Base-by-base conservation (phyloP, 2,888 invertebrate species). In the Zelleria hepariella region DNA sequence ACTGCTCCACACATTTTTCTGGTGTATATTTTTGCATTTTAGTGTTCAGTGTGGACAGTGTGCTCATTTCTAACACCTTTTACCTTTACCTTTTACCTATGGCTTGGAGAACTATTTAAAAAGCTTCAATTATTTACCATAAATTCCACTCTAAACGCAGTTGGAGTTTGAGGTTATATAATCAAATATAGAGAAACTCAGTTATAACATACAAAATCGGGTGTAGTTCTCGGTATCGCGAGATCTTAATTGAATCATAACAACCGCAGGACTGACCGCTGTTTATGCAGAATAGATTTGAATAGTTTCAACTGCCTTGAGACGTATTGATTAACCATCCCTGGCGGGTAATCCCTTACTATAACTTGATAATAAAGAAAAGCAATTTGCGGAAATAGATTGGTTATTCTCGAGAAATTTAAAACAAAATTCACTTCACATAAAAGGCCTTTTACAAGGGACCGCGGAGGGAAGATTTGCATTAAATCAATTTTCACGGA, bases 191-290 rank as follows among this genome's bases (percentile, higher is more conserved):
- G 8, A 52, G 24, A 42, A 42, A 42, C 52, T 52, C 23, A 53
- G 49, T 49, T 49, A 49, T 10, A 24, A 25, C 7, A 25, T 23
- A 63, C 59, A 66, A 66, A 70, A 77, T 71, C 78, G 82, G 80
- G 79, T 82, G 78, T 78, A 71, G 68, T 47, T 75, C 74, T 75
- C 68, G 67, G 75, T 78, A 80, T 78, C 74, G 70, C 78, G 73
- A 83, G 84, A 84, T 85, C 84, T 83, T 86, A 86, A 87, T 86
- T 86, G 81, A 87, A 86, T 82, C 78, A 87, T 85, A 86, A 87
- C 81, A 86, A 75, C 83, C 86, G 76, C 80, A 81, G 86, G 85
- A 82, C 72, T 78, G 71, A 70, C 69, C 72, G 73, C 75, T 84
- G 82, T 85, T 86, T 86, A 85, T 84, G 85, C 32, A 27, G 55